Base-by-base conservation (phyloP, 2,888 invertebrate genomes). In the Cosmopolites sordidus region DNA sequence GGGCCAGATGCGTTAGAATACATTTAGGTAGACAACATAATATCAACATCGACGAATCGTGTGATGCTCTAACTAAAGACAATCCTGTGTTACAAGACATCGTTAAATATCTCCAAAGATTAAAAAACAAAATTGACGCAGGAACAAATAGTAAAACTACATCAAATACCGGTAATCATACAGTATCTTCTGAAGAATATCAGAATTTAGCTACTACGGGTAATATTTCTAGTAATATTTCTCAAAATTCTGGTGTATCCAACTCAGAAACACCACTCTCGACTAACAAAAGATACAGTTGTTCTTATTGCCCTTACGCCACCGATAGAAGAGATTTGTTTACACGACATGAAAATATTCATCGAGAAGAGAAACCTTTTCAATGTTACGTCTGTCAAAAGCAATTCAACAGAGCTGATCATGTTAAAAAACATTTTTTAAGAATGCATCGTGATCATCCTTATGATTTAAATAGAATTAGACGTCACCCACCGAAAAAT, bases 331-430 rank as follows among this genome's bases (percentile, higher is more conserved):
- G 92, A 59, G 94, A 94, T 75, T 79, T 94, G 40, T 93, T 89
- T 74, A 92, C 92, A 37, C 82, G 93, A 29, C 93, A 94, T 73
- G 92, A 93, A 75, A 93, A 92, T 72, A 94, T 93, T 60, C 94
- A 94, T 71, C 83, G 92, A 64, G 92, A 92, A 71, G 92, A 93
- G 71, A 93, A 94, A 71, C 93, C 93, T 4, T 94, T 93, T 72
- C 91, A 92, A 70, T 94, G 93, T 73, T 93, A 93, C 72, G 86
- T 92, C 27, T 93, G 93, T 70, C 84, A 87, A 70, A 92, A 93
- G 74, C 91, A 92, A 72, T 94, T 94, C 76, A 94, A 93, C 74
- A 81, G 93, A 46, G 93, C 93, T 33, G 93, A 94, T 74, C 93
- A 94, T 71, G 93, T 94, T 41, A 94, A 94, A 75, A 94, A 94